Conservation (phyloP, 2,888 invertebrate species). For the Germaria angustata region DNA sequence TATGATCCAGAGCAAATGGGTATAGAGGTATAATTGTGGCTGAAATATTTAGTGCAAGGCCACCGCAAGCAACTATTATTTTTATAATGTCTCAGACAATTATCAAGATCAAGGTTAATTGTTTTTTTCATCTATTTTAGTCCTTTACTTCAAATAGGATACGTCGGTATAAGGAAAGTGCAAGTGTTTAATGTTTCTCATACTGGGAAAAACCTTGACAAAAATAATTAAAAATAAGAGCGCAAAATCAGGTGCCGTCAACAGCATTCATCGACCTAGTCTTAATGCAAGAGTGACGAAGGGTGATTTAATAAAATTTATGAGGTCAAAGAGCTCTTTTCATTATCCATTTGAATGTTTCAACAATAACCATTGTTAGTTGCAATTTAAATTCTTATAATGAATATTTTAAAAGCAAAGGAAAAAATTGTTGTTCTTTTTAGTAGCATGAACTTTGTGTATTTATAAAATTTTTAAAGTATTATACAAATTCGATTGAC, state of each 20-base stretch:
- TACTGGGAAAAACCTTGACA: conserved; percentile 23
- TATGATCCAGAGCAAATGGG: conserved; percentile 64
- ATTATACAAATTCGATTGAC: conserved; percentile 17
- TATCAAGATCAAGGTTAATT: conserved; percentile 61
- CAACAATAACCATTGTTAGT: too few species aligned
- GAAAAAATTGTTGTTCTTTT: not conserved
- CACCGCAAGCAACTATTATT: conserved; percentile 43
- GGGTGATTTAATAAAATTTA: conserved; percentile 34
- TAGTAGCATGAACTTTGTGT: not conserved
- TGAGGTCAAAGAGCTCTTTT: conserved; percentile 28
- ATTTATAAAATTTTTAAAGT: not conserved
- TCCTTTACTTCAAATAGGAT: not conserved
- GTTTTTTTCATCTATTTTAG: not conserved
- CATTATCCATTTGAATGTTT: not conserved
- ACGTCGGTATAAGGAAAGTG: conserved; percentile 30
- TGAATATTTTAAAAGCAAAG: not conserved
- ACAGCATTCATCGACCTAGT: not conserved
- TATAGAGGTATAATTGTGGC: conserved; percentile 57
- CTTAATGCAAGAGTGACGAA: not conserved
- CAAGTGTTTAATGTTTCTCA: conserved; percentile 24
- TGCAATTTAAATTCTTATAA: too few species aligned
- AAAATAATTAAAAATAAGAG: conserved; percentile 10
- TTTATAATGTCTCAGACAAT: not conserved
- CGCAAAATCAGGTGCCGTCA: not conserved
- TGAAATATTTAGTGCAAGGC: conserved; percentile 57